These are phyloP conservation scores for Gobiocypris rarus DNA, from an alignment of 2,113 vertebrate genomes.

Conservation along the genomic window DNA sequence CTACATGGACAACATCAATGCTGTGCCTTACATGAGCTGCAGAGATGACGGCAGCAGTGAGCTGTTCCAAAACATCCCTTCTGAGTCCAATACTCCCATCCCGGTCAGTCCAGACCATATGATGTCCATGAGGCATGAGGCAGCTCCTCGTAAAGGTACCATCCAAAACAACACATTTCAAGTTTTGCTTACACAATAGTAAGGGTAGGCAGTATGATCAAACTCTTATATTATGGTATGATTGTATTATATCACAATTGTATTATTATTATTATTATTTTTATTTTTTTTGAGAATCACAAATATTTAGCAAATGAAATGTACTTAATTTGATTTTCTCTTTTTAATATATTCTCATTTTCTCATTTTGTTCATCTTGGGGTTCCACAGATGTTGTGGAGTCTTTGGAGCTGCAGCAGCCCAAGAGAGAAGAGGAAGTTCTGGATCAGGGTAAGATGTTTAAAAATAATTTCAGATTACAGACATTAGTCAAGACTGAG, in stretches of 20 bases:
- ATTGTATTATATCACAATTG: neutral
- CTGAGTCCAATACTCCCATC: conserved; percentile 88
- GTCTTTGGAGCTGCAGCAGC: conserved; percentile 67
- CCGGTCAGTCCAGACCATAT: conserved; percentile 78
- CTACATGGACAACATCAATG: conserved; percentile 92
- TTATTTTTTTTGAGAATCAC: too few species aligned
- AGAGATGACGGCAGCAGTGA: conserved; percentile 80
- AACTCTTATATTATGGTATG: neutral
- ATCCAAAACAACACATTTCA: neutral
- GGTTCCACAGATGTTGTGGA: conserved; percentile 68
- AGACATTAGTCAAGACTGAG: conserved; percentile 7
- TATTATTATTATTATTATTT: too few species aligned
- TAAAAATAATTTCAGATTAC: conserved; percentile 17
- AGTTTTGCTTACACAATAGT: neutral
- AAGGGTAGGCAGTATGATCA: neutral
- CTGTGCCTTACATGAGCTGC: conserved; percentile 89
- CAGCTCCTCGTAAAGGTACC: conserved; percentile 80
- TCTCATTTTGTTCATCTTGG: conserved; percentile 3
- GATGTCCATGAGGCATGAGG: conserved; percentile 79
- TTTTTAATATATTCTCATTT: conserved; percentile 44
- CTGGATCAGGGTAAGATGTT: conserved; percentile 83
- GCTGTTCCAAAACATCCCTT: conserved; percentile 85
- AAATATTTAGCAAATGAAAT: neutral
- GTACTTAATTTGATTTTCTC: neutral
- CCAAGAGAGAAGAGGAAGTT: conserved; percentile 76